Conservation (phyloP, 2,888 invertebrate genomes). For the Lasioglossum malachurum region DNA sequence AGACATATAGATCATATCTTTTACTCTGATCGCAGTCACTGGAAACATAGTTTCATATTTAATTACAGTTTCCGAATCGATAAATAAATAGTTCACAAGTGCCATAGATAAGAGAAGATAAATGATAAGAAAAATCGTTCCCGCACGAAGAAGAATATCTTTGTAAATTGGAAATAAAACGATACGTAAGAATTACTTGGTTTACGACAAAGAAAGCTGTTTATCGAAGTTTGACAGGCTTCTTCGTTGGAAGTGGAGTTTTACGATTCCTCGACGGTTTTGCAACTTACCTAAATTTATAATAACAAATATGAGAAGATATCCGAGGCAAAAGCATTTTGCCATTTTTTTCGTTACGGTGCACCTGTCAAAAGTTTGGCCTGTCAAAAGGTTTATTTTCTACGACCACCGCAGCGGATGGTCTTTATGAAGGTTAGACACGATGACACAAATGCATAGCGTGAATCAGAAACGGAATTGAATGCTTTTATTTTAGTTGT, state of each 20-base stretch:
- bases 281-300: constrained; percentile 54
- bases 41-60: constrained; percentile 34
- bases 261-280: neutral
- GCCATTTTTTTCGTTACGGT: constrained; percentile 42
- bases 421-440: constrained; percentile 50
- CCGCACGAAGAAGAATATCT: neutral
- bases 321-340: constrained; percentile 42
- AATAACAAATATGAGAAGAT: constrained; percentile 43
- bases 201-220: neutral
- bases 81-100: neutral
- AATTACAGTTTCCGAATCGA: neutral
- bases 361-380: constrained; percentile 37
- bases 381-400: constrained; percentile 17
- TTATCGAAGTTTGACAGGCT: constrained; percentile 4
- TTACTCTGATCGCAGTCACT: constrained; percentile 88
- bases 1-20: constrained; percentile 92
- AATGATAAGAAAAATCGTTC: neutral
- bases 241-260: neutral
- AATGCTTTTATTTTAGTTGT: constrained; percentile 34
- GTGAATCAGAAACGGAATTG: constrained; percentile 46
- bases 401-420: constrained; percentile 21
- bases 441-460: constrained; percentile 53
- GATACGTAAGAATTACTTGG: neutral
- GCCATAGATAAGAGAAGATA: neutral
- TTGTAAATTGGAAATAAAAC: neutral